phyloP scores from a whole-genome alignment of 1,140 invertebrate genomes.

The Palaemon carinicauda region DNA sequence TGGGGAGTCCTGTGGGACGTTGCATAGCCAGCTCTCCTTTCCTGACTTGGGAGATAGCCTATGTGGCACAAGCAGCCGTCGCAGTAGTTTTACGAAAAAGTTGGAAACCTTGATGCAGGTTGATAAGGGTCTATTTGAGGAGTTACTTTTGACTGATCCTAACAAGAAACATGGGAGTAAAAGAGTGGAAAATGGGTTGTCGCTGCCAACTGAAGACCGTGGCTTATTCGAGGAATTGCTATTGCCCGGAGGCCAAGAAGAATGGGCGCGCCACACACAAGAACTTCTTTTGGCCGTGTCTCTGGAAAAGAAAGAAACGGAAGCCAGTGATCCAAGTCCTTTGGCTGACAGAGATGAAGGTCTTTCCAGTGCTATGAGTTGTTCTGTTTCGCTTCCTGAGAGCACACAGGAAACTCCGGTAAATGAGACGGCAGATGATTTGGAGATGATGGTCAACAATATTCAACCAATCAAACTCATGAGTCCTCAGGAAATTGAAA shows the following conservation, averaged over 20 bases:
- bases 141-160: constrained; percentile 53
- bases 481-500: constrained; percentile 54
- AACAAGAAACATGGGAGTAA: constrained; percentile 18
- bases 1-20: constrained; percentile 8
- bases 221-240: constrained; percentile 54
- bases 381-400: neutral
- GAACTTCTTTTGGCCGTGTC: constrained; percentile 43
- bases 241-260: constrained; percentile 52
- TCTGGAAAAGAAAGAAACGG: constrained; percentile 35
- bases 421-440: constrained; percentile 34
- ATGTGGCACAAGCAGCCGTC: constrained; percentile 25
- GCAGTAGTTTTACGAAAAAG: constrained; percentile 38
- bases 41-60: constrained; percentile 21
- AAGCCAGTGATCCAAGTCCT: neutral
- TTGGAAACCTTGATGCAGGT: constrained; percentile 43
- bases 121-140: constrained; percentile 58
- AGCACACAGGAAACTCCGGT: neutral
- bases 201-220: constrained; percentile 32
- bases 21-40: constrained; percentile 39
- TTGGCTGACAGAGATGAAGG: neutral
- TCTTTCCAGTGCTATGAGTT: neutral
- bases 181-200: constrained; percentile 31
- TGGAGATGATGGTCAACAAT: constrained; percentile 45
- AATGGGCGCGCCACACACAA: constrained; percentile 32
- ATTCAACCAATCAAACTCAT: constrained; percentile 51